Percentiles rank a stretch among this genome's conserved stretches.
These are phyloP conservation scores for Euborellia annulipes DNA, from an alignment of 1,140 invertebrate genomes.

Conservation along the genomic window DNA sequence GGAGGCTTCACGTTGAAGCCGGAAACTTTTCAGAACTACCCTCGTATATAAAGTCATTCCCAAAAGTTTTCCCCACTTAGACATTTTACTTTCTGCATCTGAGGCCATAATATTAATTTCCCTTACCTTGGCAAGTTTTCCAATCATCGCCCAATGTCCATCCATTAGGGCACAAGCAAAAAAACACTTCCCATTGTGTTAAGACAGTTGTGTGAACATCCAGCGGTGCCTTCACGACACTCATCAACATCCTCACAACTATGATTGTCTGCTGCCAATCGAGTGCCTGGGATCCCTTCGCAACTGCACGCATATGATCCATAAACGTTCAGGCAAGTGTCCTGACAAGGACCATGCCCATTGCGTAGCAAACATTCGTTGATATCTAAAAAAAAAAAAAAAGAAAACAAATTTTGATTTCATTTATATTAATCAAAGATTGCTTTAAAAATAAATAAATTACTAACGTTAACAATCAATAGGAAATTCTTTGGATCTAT, in stretches of 20 bases:
- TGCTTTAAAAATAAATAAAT: too few relatives aligned
- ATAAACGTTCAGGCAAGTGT: conserved; percentile 41
- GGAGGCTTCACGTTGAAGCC: too few relatives aligned
- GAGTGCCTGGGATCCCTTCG: conserved; percentile 35
- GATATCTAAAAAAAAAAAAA: conserved; percentile 39
- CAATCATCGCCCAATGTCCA: conserved; percentile 37
- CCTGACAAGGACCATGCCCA: conserved; percentile 50
- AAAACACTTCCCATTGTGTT: conserved; percentile 55
- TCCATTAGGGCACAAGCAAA: conserved; percentile 49
- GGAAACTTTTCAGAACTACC: too few relatives aligned
- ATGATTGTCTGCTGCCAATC: conserved; percentile 37
- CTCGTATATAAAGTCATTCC: too few relatives aligned
- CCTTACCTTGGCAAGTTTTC: conserved; percentile 36
- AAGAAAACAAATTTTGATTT: conserved; percentile 19
- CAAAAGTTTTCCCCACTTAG: too few relatives aligned
- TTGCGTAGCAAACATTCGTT: conserved; percentile 44
- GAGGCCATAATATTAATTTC: too few relatives aligned
- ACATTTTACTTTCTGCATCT: too few relatives aligned
- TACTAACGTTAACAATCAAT: too few relatives aligned
- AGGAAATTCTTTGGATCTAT: too few relatives aligned
- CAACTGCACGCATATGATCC: conserved; percentile 46
- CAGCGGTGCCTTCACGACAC: conserved; percentile 27
- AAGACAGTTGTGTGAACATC: conserved; percentile 32
- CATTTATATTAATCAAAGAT: too few relatives aligned
- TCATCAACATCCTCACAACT: conserved; percentile 43